Percentiles rank a stretch among this genome's conserved stretches.
These are phyloP conservation scores for Polia nebulosa DNA, from an alignment of 2,888 invertebrate genomes.

Conservation along the genomic window DNA sequence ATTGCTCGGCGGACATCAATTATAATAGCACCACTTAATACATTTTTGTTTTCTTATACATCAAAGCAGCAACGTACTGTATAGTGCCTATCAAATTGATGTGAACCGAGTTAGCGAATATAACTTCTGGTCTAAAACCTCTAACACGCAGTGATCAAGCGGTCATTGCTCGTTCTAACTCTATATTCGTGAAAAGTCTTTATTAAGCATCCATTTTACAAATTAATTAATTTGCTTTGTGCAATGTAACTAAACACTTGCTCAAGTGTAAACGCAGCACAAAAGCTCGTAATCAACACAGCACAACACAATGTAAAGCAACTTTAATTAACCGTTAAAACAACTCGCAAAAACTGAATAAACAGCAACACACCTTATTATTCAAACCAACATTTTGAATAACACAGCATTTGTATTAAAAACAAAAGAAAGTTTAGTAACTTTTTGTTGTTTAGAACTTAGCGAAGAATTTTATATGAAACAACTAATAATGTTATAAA, in stretches of 20 bases:
- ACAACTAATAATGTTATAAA: not conserved
- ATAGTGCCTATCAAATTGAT: no score
- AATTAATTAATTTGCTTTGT: conserved; percentile 6
- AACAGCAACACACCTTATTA: conserved; percentile 35
- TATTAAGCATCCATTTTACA: not conserved
- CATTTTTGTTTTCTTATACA: no score
- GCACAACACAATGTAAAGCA: conserved; percentile 18
- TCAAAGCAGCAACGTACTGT: no score
- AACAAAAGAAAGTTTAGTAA: conserved; percentile 32
- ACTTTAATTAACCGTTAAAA: conserved; percentile 31
- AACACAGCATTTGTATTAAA: conserved; percentile 36
- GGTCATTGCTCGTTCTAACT: not conserved
- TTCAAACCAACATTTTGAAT: conserved; percentile 31
- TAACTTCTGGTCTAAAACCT: no score
- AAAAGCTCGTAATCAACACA: not conserved
- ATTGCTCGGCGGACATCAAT: no score
- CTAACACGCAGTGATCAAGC: not conserved
- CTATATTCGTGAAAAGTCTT: not conserved
- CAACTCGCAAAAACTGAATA: conserved; percentile 19
- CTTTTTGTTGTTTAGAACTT: conserved; percentile 38
- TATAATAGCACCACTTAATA: no score
- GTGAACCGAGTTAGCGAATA: no score
- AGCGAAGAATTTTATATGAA: conserved; percentile 34
- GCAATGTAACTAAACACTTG: not conserved
- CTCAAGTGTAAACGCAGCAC: conserved; percentile 10